Conservation (phyloP, 1,140 invertebrate species). For the Matsumurasca onukii region DNA sequence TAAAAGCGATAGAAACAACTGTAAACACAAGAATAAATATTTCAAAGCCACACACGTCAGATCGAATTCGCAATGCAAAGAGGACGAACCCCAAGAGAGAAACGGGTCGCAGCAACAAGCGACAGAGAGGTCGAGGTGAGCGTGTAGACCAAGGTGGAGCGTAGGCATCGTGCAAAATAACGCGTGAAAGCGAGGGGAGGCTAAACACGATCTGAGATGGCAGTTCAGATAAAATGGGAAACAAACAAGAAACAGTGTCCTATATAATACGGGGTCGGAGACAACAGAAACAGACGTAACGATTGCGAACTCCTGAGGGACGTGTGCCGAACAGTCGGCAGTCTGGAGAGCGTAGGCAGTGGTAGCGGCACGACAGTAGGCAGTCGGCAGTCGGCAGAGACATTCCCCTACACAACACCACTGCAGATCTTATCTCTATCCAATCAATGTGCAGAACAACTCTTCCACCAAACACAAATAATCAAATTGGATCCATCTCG, state of each 20-base stretch:
- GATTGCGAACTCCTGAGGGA: slow-evolving; percentile 13
- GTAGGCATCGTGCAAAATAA: slow-evolving; percentile 14
- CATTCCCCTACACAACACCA: slow-evolving; percentile 8
- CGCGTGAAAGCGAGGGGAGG: neutral
- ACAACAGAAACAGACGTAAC: slow-evolving; percentile 10
- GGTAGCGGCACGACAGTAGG: neutral
- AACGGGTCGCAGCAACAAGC: too few species aligned
- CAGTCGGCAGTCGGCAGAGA: slow-evolving; percentile 5
- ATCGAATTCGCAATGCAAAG: too few species aligned
- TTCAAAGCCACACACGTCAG: too few species aligned
- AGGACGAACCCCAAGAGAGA: too few species aligned
- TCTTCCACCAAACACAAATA: neutral
- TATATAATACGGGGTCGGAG: slow-evolving; percentile 12
- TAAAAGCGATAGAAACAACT: too few species aligned
- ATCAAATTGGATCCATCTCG: slow-evolving; percentile 20
- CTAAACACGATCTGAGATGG: slow-evolving; percentile 27
- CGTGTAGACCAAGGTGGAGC: too few species aligned
- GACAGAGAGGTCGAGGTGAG: too few species aligned
- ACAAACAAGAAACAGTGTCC: slow-evolving; percentile 30
- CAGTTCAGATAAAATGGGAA: slow-evolving; percentile 30
- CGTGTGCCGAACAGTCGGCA: neutral
- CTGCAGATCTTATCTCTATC: neutral
- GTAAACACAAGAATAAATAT: too few species aligned
- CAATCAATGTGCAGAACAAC: slow-evolving; percentile 17
- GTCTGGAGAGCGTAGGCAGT: neutral